Evolutionary conservation across 2,113 vertebrate species (phyloP).

Genomic region (Gnathonemus longibarbis): DNA sequence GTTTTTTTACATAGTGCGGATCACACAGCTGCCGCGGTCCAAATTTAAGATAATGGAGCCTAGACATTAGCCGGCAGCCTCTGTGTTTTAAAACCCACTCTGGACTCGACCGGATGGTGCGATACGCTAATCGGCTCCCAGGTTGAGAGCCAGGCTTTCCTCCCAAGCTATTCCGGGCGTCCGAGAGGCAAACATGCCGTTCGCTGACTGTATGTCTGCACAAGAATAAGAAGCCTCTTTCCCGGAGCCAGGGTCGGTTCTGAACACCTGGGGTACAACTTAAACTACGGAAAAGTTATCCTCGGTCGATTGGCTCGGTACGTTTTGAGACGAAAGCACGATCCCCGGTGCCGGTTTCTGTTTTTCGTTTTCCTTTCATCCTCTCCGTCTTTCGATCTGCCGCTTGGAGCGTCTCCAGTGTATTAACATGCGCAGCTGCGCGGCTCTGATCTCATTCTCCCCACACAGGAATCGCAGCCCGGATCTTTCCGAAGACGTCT

Average conservation of each 20-base stretch:
- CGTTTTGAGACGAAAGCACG: neutral
- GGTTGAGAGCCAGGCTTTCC: neutral
- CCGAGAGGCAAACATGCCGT: neutral
- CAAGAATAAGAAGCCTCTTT: neutral
- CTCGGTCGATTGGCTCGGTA: neutral
- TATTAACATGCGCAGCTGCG: neutral
- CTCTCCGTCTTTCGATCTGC: neutral
- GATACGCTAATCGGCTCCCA: neutral
- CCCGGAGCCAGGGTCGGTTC: neutral
- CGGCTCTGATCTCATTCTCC: neutral
- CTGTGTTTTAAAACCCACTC: neutral
- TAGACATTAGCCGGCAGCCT: neutral
- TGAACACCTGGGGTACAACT: neutral
- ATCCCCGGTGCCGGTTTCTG: neutral
- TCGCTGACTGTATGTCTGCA: neutral
- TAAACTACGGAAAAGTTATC: neutral
- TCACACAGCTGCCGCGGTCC: neutral
- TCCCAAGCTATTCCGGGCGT: neutral
- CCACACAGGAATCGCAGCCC: neutral
- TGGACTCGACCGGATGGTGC: neutral
- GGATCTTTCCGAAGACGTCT: conserved; percentile 16
- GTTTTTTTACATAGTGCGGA: neutral
- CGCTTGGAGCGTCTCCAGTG: neutral
- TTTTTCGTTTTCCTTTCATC: too few species aligned
- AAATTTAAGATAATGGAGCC: neutral